A percentile compares a stretch with the other conserved stretches of the same genome.
Evolutionary conservation across 1,140 invertebrate species (phyloP).

Genomic region (Saccostrea echinata): DNA sequence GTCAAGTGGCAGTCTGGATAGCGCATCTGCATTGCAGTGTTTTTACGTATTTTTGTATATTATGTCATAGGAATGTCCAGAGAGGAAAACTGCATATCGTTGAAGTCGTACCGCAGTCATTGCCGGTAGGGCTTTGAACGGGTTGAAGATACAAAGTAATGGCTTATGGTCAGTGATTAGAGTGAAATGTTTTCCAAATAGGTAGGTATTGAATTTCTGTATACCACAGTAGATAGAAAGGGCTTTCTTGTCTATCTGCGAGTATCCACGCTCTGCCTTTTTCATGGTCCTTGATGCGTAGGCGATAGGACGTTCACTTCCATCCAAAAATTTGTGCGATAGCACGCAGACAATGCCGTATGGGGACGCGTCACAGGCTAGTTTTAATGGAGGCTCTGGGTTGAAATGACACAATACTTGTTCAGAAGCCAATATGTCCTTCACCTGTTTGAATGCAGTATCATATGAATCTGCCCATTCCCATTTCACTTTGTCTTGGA

Average conservation of each 20-base stretch:
- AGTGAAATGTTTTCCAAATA: conserved; percentile 73
- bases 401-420: too few relatives aligned
- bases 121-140: conserved; percentile 68
- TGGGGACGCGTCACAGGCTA: conserved; percentile 81
- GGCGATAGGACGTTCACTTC: conserved; percentile 73
- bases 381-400: conserved; percentile 68
- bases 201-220: conserved; percentile 80
- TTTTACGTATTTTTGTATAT: too few relatives aligned
- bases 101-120: conserved; percentile 74
- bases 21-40: conserved; percentile 32
- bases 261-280: too few relatives aligned
- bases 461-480: too few relatives aligned
- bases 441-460: too few relatives aligned
- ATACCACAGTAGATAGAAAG: conserved; percentile 80
- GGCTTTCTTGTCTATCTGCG: conserved; percentile 80
- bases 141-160: conserved; percentile 79
- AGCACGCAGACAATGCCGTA: conserved; percentile 80
- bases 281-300: conserved; percentile 76
- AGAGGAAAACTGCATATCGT: too few relatives aligned
- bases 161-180: conserved; percentile 77
- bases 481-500: too few relatives aligned
- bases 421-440: too few relatives aligned
- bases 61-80: conserved; percentile 42
- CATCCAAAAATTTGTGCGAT: conserved; percentile 69
- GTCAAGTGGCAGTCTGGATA: too few relatives aligned